These are phyloP conservation scores for Protaetia brevitarsis DNA, from an alignment of 1,140 invertebrate species.

Conservation along the genomic window DNA sequence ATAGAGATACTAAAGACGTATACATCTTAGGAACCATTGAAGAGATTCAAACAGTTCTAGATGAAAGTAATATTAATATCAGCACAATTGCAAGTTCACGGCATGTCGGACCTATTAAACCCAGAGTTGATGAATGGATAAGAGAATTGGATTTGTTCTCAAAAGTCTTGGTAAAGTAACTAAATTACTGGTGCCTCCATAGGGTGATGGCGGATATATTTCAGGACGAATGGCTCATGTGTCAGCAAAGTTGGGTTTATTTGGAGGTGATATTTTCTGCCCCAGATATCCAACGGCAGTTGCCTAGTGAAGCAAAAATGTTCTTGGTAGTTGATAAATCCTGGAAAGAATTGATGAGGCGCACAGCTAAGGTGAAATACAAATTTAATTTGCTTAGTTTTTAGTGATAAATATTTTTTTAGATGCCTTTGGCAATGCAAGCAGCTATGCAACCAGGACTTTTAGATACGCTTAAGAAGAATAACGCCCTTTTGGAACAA, in stretches of 20 bases:
- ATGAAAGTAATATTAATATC: conserved; percentile 83
- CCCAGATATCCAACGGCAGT: conserved; percentile 81
- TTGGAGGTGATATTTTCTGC: conserved; percentile 86
- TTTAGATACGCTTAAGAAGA: conserved; percentile 68
- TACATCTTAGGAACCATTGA: conserved; percentile 79
- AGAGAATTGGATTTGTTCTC: conserved; percentile 70
- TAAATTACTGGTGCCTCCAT: no score
- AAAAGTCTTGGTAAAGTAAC: conserved; percentile 65
- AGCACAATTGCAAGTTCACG: conserved; percentile 80
- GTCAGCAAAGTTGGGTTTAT: conserved; percentile 84
- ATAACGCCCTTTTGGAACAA: conserved; percentile 74
- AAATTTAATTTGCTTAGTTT: not conserved
- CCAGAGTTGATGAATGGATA: conserved; percentile 76
- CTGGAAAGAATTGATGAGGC: conserved; percentile 81
- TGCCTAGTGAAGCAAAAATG: conserved; percentile 80
- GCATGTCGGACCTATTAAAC: conserved; percentile 77
- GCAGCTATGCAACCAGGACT: conserved; percentile 63
- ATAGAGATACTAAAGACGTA: conserved; percentile 78
- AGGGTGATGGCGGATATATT: no score
- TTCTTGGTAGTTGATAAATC: conserved; percentile 81
- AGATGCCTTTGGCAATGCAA: conserved; percentile 70
- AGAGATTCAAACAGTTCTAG: conserved; percentile 75
- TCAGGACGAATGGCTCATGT: conserved; percentile 79
- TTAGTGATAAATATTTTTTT: not conserved
- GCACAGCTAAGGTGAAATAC: conserved; percentile 64